Evolutionary conservation across 2,113 vertebrate species (phyloP).

Genomic region (Cebidichthys violaceus): DNA sequence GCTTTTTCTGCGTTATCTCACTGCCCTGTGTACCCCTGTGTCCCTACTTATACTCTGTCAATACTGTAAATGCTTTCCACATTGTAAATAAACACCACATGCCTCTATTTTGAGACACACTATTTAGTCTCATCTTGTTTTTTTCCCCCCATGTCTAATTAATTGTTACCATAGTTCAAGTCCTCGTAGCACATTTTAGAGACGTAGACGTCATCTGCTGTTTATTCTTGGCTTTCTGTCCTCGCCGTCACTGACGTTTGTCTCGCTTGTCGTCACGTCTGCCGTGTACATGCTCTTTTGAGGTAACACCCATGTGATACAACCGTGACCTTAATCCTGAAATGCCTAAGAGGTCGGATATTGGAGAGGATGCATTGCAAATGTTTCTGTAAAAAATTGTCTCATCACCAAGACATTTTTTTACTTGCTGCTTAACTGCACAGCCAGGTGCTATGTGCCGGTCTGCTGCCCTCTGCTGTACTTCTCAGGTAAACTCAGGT

Average conservation of each 20-base stretch:
- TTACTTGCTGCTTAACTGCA: neutral
- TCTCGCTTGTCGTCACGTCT: constrained; percentile 42
- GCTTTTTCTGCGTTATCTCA: neutral
- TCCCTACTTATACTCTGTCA: neutral
- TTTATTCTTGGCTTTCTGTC: constrained; percentile 10
- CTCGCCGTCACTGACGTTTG: constrained; percentile 21
- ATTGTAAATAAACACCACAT: constrained; percentile 49
- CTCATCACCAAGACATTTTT: constrained; percentile 23
- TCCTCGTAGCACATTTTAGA: neutral
- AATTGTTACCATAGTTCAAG: neutral
- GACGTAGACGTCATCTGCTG: constrained; percentile 47
- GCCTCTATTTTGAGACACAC: constrained; percentile 19
- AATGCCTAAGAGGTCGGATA: constrained; percentile 40
- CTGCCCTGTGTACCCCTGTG: neutral
- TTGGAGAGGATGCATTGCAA: constrained; percentile 5
- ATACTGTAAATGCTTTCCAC: constrained; percentile 19
- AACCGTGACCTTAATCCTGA: constrained; percentile 47
- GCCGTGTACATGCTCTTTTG: constrained; percentile 40
- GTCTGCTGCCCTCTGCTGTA: neutral
- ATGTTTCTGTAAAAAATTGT: constrained; percentile 3
- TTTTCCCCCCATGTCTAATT: neutral
- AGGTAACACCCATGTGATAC: constrained; percentile 53
- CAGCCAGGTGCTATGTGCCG: neutral
- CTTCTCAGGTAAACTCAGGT: too few species aligned
- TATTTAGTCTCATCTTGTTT: constrained; percentile 3